These are phyloP conservation scores for Chlorospingus semifuscus DNA, from an alignment of 2,797 vertebrate genomes.

Conservation along the genomic window DNA sequence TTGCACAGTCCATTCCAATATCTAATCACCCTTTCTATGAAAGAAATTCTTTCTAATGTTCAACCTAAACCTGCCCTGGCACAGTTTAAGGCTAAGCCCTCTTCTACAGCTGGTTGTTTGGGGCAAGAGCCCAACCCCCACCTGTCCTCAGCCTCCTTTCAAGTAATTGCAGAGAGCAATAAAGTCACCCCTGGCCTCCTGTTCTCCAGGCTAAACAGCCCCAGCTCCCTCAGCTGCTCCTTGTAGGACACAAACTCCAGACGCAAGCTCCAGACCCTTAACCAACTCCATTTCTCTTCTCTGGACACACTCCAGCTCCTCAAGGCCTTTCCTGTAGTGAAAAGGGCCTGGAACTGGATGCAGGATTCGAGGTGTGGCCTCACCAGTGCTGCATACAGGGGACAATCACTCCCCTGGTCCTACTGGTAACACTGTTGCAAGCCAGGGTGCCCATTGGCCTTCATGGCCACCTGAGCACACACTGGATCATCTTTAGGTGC, in stretches of 20 bases:
- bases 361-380: fast-evolving
- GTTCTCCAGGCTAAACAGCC: neutral
- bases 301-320: neutral
- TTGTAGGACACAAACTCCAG: neutral
- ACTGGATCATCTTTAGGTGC: neutral
- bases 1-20: neutral
- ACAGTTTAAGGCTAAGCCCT: neutral
- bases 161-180: neutral
- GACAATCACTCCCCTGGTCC: neutral
- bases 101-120: fast-evolving
- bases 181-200: neutral
- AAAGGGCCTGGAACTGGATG: neutral
- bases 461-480: neutral
- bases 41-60: neutral
- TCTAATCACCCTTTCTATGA: neutral
- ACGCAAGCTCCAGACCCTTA: neutral
- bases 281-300: neutral
- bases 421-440: neutral
- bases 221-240: neutral
- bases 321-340: neutral
- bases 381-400: fast-evolving
- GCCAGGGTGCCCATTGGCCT: neutral
- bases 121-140: neutral
- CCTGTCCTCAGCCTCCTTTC: neutral
- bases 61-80: neutral